Base-by-base conservation (phyloP, 1,140 invertebrate genomes). In the Maniola jurtina region DNA sequence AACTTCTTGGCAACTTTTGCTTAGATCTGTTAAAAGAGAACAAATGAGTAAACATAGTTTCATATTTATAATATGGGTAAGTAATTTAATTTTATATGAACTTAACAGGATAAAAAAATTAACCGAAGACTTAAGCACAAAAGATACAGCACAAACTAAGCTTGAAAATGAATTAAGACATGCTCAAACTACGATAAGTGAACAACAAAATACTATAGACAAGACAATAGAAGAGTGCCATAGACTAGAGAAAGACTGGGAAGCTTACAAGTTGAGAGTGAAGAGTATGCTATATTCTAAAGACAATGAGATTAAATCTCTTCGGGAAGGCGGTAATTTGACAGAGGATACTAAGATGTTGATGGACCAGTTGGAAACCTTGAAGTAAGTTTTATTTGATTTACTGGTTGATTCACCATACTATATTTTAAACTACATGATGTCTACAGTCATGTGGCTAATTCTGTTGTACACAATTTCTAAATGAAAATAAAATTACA, bases 91-190 rank as follows among this genome's bases (percentile, higher is more conserved):
- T n/a, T 50, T 52, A 33, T 42, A n/a, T 66, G 10, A 55, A 15
- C 38, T 38, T 80, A 71, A 34, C 52, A 88, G 86, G 47, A 67
- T 81, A 34, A 78, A 78, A 68, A 65, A 71, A 59, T 64, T 83
- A 25, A 74, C 70, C 55, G 73, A 82, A 15, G 75, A 80, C 59
- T 13, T 72, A 45, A 71, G 60, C 16, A 77, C 75, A 55, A 83
- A 76, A 52, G 77, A 81, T 36, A 55, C 54, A n/a, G 42, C 62
- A 45, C 74, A 82, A 61, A 71, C 58, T 3, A 88, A 84, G 79
- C n/a, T 81, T 11, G 86, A 90, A 69, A 85, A 80, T 15, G 88
- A 90, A n/a, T 70, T 88, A 14, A 63, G 82, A 10, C 82, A 88
- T 35, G 76, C 83, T 60, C 84, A 88, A 67, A 79, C 76, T 2